Base-by-base conservation (phyloP, 1,140 invertebrate genomes). In the Holotrichia oblita region DNA sequence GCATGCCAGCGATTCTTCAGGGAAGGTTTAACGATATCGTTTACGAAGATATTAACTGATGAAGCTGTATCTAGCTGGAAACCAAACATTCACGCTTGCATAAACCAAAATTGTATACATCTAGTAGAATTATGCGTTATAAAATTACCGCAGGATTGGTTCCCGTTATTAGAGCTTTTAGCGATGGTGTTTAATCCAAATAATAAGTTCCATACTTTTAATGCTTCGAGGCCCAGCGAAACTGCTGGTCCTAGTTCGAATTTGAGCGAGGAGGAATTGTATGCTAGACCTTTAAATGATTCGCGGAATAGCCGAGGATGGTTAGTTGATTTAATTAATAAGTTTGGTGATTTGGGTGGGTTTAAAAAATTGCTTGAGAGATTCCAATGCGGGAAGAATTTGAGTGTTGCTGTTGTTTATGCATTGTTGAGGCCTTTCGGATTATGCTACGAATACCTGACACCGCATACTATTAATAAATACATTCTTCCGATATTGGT, bases 41-140 rank as follows among this genome's bases (percentile, higher is more conserved):
- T 99, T 88, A 97, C 95, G 17, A 98, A 99, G 89, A 98, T 99
- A 86, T 90, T 99, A 83, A 98, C 97, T n/a, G 97, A 99, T 89
- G 97, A 99, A 87, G 97, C 97, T 72, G 97, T 99, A 42, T 97
- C 94, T 84, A 97, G 96, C 84, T 99, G 98, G 98, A 99, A 98
- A 88, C 92, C 93, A 85, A 98, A 98, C 87, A 99, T 99, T 84
- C 97, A 99, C 88, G 94, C 94, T 87, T 98, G 95, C 88, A 98
- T 99, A 82, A 92, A 97, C 84, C 93, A 95, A 82, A 98, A 98
- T 85, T 98, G 96, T 86, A 93, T 96, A 86, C 94, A 95, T 86
- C 89, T 99, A 76, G 92, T 99, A 75, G 96, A 98, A 88, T 88
- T 99, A 80, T 97, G 96, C 90, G 96, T 97, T 77, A 87, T 93